Conservation (phyloP, 2,888 invertebrate genomes). For the Noctua janthina region DNA sequence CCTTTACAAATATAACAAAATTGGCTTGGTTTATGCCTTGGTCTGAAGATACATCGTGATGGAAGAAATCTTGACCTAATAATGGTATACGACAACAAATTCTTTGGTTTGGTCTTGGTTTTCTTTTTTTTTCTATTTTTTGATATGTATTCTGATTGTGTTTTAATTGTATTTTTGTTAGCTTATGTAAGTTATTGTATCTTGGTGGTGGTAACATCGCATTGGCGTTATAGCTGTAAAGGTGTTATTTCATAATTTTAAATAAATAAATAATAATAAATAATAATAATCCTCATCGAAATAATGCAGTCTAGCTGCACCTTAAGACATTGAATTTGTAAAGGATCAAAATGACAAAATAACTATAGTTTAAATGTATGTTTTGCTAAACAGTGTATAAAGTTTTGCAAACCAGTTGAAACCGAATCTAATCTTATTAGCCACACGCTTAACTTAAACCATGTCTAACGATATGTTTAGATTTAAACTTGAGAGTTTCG, state of each 20-base stretch:
- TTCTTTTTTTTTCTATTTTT: too few species aligned
- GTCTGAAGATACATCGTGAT: neutral
- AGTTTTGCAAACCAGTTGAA: neutral
- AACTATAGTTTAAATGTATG: neutral
- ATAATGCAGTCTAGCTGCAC: neutral
- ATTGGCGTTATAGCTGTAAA: too few species aligned
- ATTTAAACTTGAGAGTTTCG: neutral
- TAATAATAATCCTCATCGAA: too few species aligned
- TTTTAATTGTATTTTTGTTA: too few species aligned
- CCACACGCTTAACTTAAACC: constrained; percentile 21
- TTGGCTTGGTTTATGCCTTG: neutral
- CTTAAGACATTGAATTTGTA: neutral
- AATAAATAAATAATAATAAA: too few species aligned
- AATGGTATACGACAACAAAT: neutral
- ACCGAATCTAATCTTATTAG: constrained; percentile 23
- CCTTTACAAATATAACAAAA: neutral
- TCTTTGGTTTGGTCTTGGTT: too few species aligned
- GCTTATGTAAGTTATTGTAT: too few species aligned
- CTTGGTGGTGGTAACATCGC: too few species aligned
- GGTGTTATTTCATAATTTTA: too few species aligned
- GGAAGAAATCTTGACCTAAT: neutral
- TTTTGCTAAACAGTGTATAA: constrained; percentile 9
- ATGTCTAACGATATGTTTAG: constrained; percentile 31
- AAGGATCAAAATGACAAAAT: neutral
- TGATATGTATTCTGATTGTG: too few species aligned